Percentiles rank a stretch among this genome's conserved stretches.
phyloP scores from a whole-genome alignment of 2,888 invertebrate species.

The Erannis defoliaria region DNA sequence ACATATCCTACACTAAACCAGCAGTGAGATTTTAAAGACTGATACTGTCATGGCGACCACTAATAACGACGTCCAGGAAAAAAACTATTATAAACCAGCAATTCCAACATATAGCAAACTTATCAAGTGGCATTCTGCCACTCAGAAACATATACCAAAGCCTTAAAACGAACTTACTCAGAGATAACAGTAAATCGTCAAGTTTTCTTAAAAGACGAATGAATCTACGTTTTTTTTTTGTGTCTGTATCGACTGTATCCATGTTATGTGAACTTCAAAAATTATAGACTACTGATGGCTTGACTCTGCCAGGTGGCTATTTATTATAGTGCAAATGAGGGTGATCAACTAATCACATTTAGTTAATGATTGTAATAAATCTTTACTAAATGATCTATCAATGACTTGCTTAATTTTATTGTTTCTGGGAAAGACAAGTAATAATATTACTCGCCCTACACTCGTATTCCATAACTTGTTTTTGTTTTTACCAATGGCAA shows the following conservation, averaged over 20 bases:
- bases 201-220: constrained; percentile 53
- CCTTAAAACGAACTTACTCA: constrained; percentile 3
- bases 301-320: not conserved
- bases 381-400: not conserved
- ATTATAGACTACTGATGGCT: not conserved
- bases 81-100: no score
- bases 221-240: constrained; percentile 39
- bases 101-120: no score
- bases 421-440: not conserved
- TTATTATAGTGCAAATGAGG: not conserved
- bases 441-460: not conserved
- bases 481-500: no score
- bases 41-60: no score
- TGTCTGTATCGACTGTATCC: constrained; percentile 27
- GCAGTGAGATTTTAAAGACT: no score
- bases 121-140: no score
- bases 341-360: constrained; percentile 5
- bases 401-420: not conserved
- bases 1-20: no score
- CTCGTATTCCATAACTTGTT: no score
- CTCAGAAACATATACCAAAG: not conserved
- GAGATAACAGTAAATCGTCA: constrained; percentile 57
- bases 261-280: not conserved
- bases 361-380: constrained; percentile 15
- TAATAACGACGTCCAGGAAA: no score